These are phyloP conservation scores for Panopea generosa DNA, from an alignment of 2,888 invertebrate genomes.

Conservation along the genomic window DNA sequence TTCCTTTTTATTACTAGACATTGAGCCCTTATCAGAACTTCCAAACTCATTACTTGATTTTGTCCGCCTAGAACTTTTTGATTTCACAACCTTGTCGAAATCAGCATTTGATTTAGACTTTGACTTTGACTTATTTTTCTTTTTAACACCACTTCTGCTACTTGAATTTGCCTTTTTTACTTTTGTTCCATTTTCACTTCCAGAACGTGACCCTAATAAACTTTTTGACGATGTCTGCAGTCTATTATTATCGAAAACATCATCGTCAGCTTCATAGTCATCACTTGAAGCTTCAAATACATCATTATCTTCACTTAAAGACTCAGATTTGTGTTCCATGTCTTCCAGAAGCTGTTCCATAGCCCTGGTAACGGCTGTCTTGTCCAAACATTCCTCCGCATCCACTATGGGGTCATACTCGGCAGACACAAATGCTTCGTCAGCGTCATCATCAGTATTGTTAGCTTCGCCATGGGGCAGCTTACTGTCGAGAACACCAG, in stretches of 20 bases:
- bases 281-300: slow-evolving; percentile 29
- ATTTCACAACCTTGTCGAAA: slow-evolving; percentile 45
- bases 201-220: slow-evolving; percentile 37
- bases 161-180: slow-evolving; percentile 30
- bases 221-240: slow-evolving; percentile 34
- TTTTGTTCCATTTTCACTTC: slow-evolving; percentile 32
- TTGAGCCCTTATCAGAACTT: neutral
- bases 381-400: slow-evolving; percentile 65
- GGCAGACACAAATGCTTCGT: slow-evolving; percentile 56
- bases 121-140: slow-evolving; percentile 17
- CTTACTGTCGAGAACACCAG: slow-evolving; percentile 49
- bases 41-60: slow-evolving; percentile 26
- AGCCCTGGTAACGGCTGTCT: slow-evolving; percentile 72
- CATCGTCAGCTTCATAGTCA: slow-evolving; percentile 59
- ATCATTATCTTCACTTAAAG: slow-evolving; percentile 58
- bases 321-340: slow-evolving; percentile 71
- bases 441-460: slow-evolving; percentile 60
- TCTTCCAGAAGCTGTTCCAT: slow-evolving; percentile 77
- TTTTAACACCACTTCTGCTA: slow-evolving; percentile 44
- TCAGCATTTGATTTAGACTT: slow-evolving; percentile 26
- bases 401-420: slow-evolving; percentile 47
- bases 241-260: slow-evolving; percentile 59
- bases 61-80: slow-evolving; percentile 7
- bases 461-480: slow-evolving; percentile 16
- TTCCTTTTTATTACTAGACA: slow-evolving; percentile 9